Evolutionary conservation across 1,140 invertebrate genomes (phyloP), one percentile per base, ranked within the genome.

Genomic region (Ips nitidus): DNA sequence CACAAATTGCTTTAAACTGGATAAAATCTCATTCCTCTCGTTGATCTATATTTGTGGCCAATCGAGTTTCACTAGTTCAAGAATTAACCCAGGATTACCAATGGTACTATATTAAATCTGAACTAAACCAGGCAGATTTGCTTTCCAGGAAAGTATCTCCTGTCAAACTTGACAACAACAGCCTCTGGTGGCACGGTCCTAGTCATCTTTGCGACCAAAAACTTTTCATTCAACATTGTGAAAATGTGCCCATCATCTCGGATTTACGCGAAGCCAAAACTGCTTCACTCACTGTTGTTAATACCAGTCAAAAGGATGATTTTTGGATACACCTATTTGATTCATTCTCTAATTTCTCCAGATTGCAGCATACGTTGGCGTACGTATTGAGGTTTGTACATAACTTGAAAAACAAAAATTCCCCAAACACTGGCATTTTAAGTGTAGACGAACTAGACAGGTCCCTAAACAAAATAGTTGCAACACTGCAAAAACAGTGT

Each of bases 51-150:
- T 55, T 55, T 37, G 52, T 55, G 52, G 52, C 8, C 37, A 55
- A 55, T 37, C 7, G 52, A 22, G 52, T 55, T 37, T n/a, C 52
- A 6, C 7, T 22, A 55, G 36, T 55, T 1, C 52, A 55, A 55
- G 6, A 8, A n/a, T 2, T 55, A 55, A 55, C 52, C 37, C 52
- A 55, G 7, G 52, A 55, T n/a, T 55, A 5, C 37, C 8, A 55
- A n/a, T 55, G 52, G 52, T 5, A 55, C 37, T 37, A 55, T 37
- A 37, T 55, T 5, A 55, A 37, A 37, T 55, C 52, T 5, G 37
- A 55, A 2, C 8, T 22, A 7, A 83, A 83, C 71, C 80, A 81
- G 4, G 81, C 80, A 22, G 81, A 83, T 73, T 65, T 81, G 36
- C 76, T 76, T 7, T 82, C 81, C 7, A 60, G 81, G 73, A 81